Conservation (phyloP, 2,797 vertebrate genomes). For the Phrynocephalus forsythii region DNA sequence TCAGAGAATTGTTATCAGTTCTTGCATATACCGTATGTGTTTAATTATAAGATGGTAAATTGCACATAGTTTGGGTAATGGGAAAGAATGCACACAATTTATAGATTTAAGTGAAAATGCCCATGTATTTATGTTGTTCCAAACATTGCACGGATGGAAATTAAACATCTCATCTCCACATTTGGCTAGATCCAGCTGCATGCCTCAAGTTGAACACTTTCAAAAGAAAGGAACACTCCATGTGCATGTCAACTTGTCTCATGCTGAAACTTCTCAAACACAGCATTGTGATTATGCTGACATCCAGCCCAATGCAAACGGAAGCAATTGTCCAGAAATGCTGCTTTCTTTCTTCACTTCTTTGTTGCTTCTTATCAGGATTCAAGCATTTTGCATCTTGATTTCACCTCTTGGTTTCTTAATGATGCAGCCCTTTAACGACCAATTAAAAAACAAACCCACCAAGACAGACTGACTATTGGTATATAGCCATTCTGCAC, state of each 20-base stretch:
- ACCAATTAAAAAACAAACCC: too few species aligned
- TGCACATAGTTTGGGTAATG: too few species aligned
- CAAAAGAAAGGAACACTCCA: not conserved
- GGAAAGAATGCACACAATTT: not conserved
- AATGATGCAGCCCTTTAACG: too few species aligned
- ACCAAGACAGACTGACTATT: too few species aligned
- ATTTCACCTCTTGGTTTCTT: too few species aligned
- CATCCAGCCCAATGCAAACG: not conserved
- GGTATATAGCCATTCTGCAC: too few species aligned
- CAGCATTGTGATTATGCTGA: not conserved
- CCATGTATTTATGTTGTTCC: not conserved
- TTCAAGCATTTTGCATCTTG: not conserved
- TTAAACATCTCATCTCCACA: not conserved
- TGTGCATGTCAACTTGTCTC: accelerated
- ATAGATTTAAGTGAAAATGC: not conserved
- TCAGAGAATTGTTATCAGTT: not conserved
- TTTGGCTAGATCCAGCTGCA: not conserved
- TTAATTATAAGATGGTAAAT: not conserved
- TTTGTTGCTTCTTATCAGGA: not conserved
- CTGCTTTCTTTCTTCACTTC: not conserved
- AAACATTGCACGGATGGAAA: not conserved
- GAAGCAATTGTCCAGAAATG: not conserved
- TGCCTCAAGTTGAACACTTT: not conserved
- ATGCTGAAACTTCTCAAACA: not conserved
- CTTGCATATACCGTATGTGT: not conserved